Evolutionary conservation across 2,888 invertebrate species (phyloP), one percentile per base, ranked within the genome.

Genomic region (Chrysolina haemoptera): DNA sequence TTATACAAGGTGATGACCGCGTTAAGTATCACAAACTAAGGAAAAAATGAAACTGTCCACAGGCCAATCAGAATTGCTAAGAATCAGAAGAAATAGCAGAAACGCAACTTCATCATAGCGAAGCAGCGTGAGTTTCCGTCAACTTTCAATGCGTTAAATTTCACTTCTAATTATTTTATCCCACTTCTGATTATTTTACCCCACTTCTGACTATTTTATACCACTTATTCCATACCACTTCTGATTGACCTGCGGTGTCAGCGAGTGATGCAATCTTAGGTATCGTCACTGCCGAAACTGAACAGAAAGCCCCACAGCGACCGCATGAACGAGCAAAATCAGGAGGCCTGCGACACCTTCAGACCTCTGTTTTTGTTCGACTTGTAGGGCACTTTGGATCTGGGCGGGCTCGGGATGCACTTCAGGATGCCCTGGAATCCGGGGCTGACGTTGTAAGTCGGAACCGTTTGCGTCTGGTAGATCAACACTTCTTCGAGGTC

Each of bases 401-500:
- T 82, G 14, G 82, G 77, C n/a, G 81, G 81, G 71, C 83, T 84
- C 18, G 87, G 88, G 71, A 88, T 85, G 81, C 87, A 87, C 72
- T 87, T 88, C 65, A 88, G 74, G 16, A 88, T 78, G 50, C 86
- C 85, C 76, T 86, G 87, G 78, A 88, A 84, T 63, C 83, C 84
- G 11, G 78, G 74, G 35, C 76, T 79, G 8, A 69, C 74, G 27
- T 79, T 79, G 64, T 80, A 81, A 50, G 75, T 82, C 76, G 85
- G 82, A 76, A 83, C 80, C 14, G 84, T 80, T 70, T 85, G 84
- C 12, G 87, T 87, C 78, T 88, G 88, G 68, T 87, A 81, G 12
- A 93, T 90, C 16, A 94, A 87, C 40, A 94, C 91, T 85, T 94
- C 94, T 82, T 94, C 94, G 64, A 94, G 87, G 85, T 94, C 94